phyloP scores from a whole-genome alignment of 2,888 invertebrate species.

The Metalampra italica region DNA sequence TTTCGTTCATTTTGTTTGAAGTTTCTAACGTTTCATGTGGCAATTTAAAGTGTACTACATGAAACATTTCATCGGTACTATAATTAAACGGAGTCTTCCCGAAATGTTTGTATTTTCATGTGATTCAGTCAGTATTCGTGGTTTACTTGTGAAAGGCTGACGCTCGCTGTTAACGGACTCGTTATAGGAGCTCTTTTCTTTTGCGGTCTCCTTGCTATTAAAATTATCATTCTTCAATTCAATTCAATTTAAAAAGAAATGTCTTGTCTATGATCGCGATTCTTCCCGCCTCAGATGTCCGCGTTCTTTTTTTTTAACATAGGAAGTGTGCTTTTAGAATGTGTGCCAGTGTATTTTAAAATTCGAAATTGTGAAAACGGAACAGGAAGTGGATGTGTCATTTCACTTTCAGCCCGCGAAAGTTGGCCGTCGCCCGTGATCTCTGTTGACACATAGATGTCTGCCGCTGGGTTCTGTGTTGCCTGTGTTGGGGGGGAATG shows the following conservation, averaged over 20 bases:
- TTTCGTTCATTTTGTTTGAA: background rate
- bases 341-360: background rate
- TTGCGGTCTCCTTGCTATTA: slow-evolving; percentile 34
- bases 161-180: slow-evolving; percentile 54
- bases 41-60: slow-evolving; percentile 28
- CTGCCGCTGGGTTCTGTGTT: slow-evolving; percentile 9
- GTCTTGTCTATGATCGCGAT: background rate
- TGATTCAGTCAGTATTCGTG: slow-evolving; percentile 55
- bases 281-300: background rate
- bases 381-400: slow-evolving; percentile 43
- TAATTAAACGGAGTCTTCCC: slow-evolving; percentile 58
- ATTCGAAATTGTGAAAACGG: slow-evolving; percentile 20
- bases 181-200: slow-evolving; percentile 42
- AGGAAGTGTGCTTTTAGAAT: background rate
- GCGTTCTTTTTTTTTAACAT: background rate
- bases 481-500: slow-evolving; percentile 2
- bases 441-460: slow-evolving; percentile 15
- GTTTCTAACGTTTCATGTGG: slow-evolving; percentile 9
- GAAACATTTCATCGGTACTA: slow-evolving; percentile 44
- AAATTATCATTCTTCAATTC: background rate
- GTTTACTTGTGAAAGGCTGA: slow-evolving; percentile 48
- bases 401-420: slow-evolving; percentile 42
- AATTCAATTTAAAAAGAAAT: background rate
- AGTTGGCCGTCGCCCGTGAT: slow-evolving; percentile 28
- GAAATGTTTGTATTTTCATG: slow-evolving; percentile 55